Conservation (phyloP, 2,113 vertebrate genomes). For the Zapornia atra region DNA sequence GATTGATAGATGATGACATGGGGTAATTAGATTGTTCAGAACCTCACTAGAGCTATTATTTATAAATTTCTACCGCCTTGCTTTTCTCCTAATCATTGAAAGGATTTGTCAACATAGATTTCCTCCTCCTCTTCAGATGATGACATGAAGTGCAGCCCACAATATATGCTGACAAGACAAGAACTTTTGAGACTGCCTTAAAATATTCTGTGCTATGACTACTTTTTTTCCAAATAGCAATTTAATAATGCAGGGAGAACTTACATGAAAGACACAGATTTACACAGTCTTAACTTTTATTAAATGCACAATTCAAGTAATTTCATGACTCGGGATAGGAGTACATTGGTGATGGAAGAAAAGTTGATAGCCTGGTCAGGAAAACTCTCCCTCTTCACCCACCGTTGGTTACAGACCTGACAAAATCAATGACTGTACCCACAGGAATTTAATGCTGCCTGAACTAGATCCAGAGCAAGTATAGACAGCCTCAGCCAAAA, state of each 20-base stretch:
- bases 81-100: slow-evolving; percentile 42
- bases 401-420: neutral
- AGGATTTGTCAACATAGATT: slow-evolving; percentile 62
- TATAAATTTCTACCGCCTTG: slow-evolving; percentile 42
- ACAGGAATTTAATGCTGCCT: neutral
- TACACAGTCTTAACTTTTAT: neutral
- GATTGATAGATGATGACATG: slow-evolving; percentile 46
- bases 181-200: slow-evolving; percentile 25
- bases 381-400: neutral
- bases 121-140: neutral
- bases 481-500: neutral
- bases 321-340: neutral
- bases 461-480: neutral
- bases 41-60: slow-evolving; percentile 41
- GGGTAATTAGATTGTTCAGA: slow-evolving; percentile 61
- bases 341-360: neutral
- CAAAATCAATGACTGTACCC: neutral
- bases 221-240: neutral
- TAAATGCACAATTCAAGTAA: neutral
- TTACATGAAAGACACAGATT: neutral
- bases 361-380: neutral
- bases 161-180: slow-evolving; percentile 27
- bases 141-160: slow-evolving; percentile 17
- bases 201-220: neutral
- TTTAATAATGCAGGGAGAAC: neutral